Evolutionary conservation across 2,113 vertebrate genomes (phyloP).

Genomic region (Leucosticte australis): DNA sequence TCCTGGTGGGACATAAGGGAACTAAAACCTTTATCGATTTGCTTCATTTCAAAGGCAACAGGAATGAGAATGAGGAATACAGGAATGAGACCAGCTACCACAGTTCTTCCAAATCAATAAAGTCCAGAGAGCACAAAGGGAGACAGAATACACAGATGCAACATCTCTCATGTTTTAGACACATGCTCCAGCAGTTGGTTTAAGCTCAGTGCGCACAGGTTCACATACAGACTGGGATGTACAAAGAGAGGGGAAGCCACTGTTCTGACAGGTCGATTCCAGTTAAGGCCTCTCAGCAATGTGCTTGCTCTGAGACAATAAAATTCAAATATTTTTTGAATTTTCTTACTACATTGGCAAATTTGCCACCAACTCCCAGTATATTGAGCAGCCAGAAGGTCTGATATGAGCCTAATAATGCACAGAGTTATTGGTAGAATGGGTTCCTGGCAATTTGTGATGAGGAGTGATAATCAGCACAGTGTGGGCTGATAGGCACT

Average conservation of each 20-base stretch:
- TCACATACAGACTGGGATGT: not conserved
- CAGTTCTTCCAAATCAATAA: not conserved
- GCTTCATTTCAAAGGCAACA: not conserved
- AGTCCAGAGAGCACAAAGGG: not conserved
- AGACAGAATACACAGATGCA: not conserved
- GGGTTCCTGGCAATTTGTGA: not conserved
- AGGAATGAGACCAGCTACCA: not conserved
- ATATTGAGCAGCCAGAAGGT: not conserved
- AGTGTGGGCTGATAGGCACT: not conserved
- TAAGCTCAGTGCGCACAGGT: not conserved
- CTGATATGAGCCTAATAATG: conserved; percentile 8
- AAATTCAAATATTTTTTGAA: not conserved
- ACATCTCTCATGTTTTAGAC: not conserved
- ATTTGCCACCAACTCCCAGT: not conserved
- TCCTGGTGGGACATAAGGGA: not conserved
- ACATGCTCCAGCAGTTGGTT: not conserved
- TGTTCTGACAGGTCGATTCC: not conserved
- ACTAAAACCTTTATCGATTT: not conserved
- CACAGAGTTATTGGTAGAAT: not conserved
- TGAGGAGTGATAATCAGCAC: conserved; percentile 2
- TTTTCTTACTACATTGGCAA: not conserved
- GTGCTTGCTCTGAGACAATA: not conserved
- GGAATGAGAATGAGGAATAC: not conserved
- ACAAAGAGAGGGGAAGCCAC: not conserved
- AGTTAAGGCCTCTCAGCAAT: not conserved